These are phyloP conservation scores for Anthrax anthrax DNA, from an alignment of 2,888 invertebrate genomes.

Conservation along the genomic window DNA sequence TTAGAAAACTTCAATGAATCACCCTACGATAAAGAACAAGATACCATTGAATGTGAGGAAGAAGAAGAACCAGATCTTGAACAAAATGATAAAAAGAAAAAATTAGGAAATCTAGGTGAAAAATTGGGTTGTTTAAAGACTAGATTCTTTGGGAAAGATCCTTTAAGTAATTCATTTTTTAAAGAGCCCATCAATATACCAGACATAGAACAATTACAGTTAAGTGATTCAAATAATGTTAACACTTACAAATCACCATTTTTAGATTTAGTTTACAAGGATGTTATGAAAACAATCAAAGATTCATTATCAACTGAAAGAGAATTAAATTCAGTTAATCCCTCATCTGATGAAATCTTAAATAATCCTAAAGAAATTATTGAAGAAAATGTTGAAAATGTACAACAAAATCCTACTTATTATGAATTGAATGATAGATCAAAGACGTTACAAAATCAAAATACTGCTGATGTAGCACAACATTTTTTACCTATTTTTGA, in stretches of 20 bases:
- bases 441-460: no score
- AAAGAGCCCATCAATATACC: constrained; percentile 33
- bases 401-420: not conserved
- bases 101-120: constrained; percentile 50
- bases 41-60: constrained; percentile 24
- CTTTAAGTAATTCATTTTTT: constrained; percentile 61
- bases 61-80: constrained; percentile 15
- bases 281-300: constrained; percentile 13
- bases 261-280: constrained; percentile 10
- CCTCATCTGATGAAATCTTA: not conserved
- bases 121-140: constrained; percentile 60
- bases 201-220: not conserved
- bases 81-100: constrained; percentile 23
- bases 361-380: not conserved
- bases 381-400: not conserved
- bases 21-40: constrained; percentile 1
- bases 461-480: not conserved
- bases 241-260: not conserved
- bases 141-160: constrained; percentile 61
- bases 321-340: not conserved
- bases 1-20: constrained; percentile 35
- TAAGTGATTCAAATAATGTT: not conserved
- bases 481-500: constrained; percentile 8
- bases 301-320: not conserved
- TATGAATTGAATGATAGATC: not conserved